Conservation (phyloP, 2,797 vertebrate genomes). For the Danio tinwini region DNA sequence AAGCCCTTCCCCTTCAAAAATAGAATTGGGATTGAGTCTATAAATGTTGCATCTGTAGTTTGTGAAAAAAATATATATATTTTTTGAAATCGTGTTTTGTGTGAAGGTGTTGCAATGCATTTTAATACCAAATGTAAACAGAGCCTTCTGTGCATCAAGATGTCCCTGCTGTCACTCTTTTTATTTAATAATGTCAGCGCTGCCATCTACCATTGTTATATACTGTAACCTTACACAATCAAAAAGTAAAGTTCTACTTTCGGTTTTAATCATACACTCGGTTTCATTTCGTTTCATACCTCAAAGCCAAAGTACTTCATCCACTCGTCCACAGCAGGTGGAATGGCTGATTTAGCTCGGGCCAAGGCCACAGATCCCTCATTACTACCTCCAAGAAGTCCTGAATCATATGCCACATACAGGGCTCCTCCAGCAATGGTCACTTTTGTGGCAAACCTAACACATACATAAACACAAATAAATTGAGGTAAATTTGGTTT, state of each 20-base stretch:
- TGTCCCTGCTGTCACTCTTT: neutral
- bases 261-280: neutral
- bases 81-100: too few species aligned
- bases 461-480: constrained; percentile 12
- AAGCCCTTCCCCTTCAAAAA: too few species aligned
- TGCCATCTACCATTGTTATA: neutral
- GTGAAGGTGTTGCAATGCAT: too few species aligned
- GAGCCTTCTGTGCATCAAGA: too few species aligned
- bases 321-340: constrained; percentile 88
- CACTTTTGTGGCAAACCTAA: constrained; percentile 88
- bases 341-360: constrained; percentile 82
- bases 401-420: constrained; percentile 86
- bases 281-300: constrained; percentile 68
- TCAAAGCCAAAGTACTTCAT: constrained; percentile 87
- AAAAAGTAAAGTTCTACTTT: neutral
- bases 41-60: too few species aligned
- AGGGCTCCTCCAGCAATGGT: constrained; percentile 88
- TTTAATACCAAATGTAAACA: too few species aligned
- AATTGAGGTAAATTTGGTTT: neutral
- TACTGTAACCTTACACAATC: neutral
- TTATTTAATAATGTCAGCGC: neutral
- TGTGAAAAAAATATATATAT: too few species aligned
- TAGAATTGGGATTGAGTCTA: too few species aligned
- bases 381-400: constrained; percentile 82
- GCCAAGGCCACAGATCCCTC: constrained; percentile 83